A percentile compares a stretch with the other conserved stretches of the same genome.
phyloP scores from a whole-genome alignment of 2,797 vertebrate genomes.

The Phataginus tricuspis region DNA sequence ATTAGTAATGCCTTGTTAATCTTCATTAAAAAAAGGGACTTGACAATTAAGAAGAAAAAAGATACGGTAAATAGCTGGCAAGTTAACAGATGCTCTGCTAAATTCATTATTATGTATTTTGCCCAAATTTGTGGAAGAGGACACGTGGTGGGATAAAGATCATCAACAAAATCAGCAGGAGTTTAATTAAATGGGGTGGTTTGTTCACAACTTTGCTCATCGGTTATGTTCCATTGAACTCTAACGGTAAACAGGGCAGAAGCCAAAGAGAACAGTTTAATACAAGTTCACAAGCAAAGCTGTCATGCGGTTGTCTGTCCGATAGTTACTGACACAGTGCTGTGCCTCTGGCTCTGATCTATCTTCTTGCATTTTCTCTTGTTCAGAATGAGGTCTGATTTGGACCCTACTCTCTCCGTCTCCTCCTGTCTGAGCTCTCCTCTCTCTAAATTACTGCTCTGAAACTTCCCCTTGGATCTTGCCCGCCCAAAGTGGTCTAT shows the following conservation, averaged over 20 bases:
- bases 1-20: slow-evolving; percentile 41
- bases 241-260: neutral
- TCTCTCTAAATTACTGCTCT: neutral
- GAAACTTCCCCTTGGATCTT: neutral
- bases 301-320: neutral
- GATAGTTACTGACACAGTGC: neutral
- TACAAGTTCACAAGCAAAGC: neutral
- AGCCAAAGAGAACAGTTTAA: neutral
- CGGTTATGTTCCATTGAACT: slow-evolving; percentile 3
- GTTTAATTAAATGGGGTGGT: slow-evolving; percentile 18
- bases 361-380: neutral
- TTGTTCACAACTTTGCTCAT: neutral
- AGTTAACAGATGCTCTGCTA: neutral
- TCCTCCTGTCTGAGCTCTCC: too few species aligned
- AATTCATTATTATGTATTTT: slow-evolving; percentile 43
- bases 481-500: neutral
- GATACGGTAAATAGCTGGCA: neutral
- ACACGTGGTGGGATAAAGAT: neutral
- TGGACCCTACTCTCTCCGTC: rapidly evolving
- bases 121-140: neutral
- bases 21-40: slow-evolving; percentile 8
- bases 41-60: neutral
- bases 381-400: rapidly evolving
- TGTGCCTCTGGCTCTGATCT: neutral
- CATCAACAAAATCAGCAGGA: neutral